Evolutionary conservation across 2,113 vertebrate genomes (phyloP).

Genomic region (Rhinopomastus cyanomelas): DNA sequence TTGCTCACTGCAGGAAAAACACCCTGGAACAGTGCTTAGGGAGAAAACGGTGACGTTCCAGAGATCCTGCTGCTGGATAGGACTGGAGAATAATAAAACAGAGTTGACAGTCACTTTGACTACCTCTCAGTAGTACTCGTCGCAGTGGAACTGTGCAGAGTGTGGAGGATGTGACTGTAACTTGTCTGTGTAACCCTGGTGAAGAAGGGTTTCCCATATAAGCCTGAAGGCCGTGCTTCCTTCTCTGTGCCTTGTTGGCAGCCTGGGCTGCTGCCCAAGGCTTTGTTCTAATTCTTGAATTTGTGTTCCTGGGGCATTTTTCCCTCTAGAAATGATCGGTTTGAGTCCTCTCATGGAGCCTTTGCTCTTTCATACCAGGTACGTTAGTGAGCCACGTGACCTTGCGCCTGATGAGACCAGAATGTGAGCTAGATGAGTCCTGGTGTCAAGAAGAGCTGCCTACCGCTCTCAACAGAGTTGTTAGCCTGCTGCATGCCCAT

Average conservation of each 20-base stretch:
- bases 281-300: not conserved
- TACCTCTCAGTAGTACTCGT: not conserved
- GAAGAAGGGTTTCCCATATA: not conserved
- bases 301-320: not conserved
- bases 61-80: not conserved
- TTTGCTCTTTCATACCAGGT: slow-evolving; percentile 70
- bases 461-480: slow-evolving; percentile 82
- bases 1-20: not conserved
- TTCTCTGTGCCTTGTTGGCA: not conserved
- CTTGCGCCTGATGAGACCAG: slow-evolving; percentile 90
- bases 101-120: not conserved
- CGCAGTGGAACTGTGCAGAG: not conserved
- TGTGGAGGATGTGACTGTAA: not conserved
- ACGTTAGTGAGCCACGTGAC: slow-evolving; percentile 90
- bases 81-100: not conserved
- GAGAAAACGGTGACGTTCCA: not conserved
- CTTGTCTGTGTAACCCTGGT: not conserved
- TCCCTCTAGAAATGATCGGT: not conserved
- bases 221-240: not conserved
- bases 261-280: not conserved
- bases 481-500: slow-evolving; percentile 82
- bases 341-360: not conserved
- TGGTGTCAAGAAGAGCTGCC: slow-evolving; percentile 92
- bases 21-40: not conserved
- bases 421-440: slow-evolving; percentile 86